phyloP scores from a whole-genome alignment of 2,797 vertebrate genomes.

The Propithecus deckenii region DNA sequence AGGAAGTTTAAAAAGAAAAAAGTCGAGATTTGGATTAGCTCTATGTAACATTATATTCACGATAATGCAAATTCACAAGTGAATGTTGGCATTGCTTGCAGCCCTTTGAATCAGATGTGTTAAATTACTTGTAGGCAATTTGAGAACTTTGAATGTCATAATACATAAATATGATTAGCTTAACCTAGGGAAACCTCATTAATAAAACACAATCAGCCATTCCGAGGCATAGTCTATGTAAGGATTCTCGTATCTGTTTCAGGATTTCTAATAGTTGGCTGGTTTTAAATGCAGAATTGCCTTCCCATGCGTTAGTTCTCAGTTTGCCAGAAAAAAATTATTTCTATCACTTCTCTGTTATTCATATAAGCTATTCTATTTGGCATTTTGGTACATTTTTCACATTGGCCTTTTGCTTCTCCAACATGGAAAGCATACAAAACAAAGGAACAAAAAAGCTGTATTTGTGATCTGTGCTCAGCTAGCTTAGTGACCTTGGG shows the following conservation, averaged over 20 bases:
- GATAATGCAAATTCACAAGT: slow-evolving; percentile 51
- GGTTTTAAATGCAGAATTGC: background rate
- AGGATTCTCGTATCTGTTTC: background rate
- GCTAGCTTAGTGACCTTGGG: background rate
- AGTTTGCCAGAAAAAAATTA: background rate
- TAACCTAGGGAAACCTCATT: slow-evolving; percentile 70
- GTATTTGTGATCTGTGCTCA: background rate
- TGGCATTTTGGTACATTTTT: background rate
- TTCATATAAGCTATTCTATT: background rate
- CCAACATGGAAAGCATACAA: background rate
- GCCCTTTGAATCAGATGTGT: background rate
- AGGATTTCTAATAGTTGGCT: background rate
- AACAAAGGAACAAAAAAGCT: background rate
- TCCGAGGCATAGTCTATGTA: background rate
- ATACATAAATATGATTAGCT: slow-evolving; percentile 77
- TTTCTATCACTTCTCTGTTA: background rate
- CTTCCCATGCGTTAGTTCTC: background rate
- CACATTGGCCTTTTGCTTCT: background rate
- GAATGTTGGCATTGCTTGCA: background rate
- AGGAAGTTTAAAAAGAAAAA: background rate
- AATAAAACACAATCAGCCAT: slow-evolving; percentile 9
- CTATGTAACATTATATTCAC: background rate
- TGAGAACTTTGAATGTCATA: slow-evolving; percentile 71
- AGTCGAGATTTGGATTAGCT: slow-evolving; percentile 24
- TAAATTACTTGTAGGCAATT: slow-evolving; percentile 66